phyloP scores from a whole-genome alignment of 2,888 invertebrate species.

The Philaethria dido region DNA sequence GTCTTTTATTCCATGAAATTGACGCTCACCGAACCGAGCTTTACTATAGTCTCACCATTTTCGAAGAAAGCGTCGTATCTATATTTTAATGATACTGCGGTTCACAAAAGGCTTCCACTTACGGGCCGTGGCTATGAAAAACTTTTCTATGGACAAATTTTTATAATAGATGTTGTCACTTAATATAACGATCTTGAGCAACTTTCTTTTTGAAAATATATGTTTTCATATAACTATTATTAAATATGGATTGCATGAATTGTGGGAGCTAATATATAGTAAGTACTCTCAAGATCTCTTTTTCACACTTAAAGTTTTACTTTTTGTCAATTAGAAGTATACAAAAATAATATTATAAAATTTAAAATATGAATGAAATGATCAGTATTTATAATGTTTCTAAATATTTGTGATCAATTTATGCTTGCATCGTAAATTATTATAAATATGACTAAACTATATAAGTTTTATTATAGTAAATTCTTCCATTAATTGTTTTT shows the following conservation, averaged over 20 bases:
- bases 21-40: conserved; percentile 14
- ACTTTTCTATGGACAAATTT: conserved; percentile 19
- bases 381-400: too few relatives aligned
- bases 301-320: too few relatives aligned
- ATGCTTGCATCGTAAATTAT: too few relatives aligned
- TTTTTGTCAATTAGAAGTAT: too few relatives aligned
- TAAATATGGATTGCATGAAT: not conserved
- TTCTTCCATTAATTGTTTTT: too few relatives aligned
- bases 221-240: conserved; percentile 10
- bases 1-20: conserved; percentile 18
- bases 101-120: conserved; percentile 20
- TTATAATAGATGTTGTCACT: conserved; percentile 9
- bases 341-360: too few relatives aligned
- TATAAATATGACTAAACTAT: too few relatives aligned
- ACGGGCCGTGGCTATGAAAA: conserved; percentile 26
- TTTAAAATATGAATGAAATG: too few relatives aligned
- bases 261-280: not conserved
- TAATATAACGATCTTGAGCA: not conserved
- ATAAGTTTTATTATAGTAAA: too few relatives aligned
- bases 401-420: too few relatives aligned
- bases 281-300: too few relatives aligned
- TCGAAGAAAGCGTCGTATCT: conserved; percentile 17
- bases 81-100: conserved; percentile 28
- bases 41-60: conserved; percentile 19
- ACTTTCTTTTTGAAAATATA: conserved; percentile 3